phyloP scores from a whole-genome alignment of 2,113 vertebrate genomes.

The Eulacestoma nigropectus region DNA sequence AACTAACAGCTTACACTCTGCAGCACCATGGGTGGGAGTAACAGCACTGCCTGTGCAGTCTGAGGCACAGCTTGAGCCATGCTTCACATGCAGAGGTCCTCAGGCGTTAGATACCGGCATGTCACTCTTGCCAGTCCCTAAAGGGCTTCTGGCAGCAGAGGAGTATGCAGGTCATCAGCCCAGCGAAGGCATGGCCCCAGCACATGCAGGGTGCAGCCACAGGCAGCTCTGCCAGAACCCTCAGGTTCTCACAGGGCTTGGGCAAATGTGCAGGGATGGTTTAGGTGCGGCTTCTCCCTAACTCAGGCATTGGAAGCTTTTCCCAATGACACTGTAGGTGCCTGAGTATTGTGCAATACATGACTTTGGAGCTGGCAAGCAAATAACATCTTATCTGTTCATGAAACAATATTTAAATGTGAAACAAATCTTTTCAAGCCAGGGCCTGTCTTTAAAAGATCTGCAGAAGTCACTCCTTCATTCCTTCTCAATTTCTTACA shows the following conservation, averaged over 20 bases:
- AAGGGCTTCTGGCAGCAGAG: neutral
- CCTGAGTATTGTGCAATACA: neutral
- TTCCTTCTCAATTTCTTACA: neutral
- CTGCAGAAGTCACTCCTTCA: neutral
- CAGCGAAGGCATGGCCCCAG: neutral
- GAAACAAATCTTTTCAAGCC: constrained; percentile 9
- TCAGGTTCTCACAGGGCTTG: neutral
- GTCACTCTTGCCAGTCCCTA: neutral
- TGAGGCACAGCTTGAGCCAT: neutral
- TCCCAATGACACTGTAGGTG: neutral
- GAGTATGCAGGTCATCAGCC: neutral
- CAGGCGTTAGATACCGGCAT: rapidly evolving
- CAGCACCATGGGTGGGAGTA: neutral
- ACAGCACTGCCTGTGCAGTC: neutral
- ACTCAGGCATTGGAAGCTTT: neutral
- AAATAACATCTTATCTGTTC: neutral
- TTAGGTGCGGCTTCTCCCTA: neutral
- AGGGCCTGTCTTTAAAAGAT: neutral
- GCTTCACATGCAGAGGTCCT: neutral
- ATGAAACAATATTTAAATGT: neutral
- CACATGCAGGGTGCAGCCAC: neutral
- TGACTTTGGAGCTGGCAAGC: neutral
- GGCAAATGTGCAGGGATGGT: rapidly evolving
- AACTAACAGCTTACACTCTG: neutral
- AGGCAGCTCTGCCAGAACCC: neutral